Conservation (phyloP, 2,797 vertebrate species). For the Phaenicophaeus curvirostris region DNA sequence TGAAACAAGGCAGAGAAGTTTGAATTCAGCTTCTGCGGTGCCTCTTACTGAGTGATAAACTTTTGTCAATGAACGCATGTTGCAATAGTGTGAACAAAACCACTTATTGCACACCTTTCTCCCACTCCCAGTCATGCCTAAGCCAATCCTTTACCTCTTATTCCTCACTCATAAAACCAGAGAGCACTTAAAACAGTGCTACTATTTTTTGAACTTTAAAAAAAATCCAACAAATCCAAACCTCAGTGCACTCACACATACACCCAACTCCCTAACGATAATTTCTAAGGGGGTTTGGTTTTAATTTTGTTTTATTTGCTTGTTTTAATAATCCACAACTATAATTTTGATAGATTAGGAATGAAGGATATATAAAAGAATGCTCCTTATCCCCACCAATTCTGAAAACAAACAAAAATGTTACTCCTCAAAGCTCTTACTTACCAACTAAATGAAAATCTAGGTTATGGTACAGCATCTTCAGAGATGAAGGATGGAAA, state of each 20-base stretch:
- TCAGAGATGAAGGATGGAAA: not conserved
- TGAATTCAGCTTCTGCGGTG: not conserved
- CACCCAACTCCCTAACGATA: not conserved
- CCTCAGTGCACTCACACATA: too few species aligned
- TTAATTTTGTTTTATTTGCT: not conserved
- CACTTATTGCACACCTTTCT: not conserved
- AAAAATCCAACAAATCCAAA: not conserved
- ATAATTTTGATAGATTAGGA: not conserved
- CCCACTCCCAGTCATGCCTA: too few species aligned
- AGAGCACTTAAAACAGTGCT: not conserved
- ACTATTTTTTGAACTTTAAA: not conserved
- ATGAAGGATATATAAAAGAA: not conserved
- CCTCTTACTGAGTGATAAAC: not conserved
- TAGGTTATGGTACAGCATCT: not conserved
- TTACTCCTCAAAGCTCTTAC: not conserved
- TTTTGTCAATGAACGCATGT: not conserved
- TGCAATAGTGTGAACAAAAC: not conserved
- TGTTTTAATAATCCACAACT: not conserved
- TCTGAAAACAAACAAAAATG: not conserved
- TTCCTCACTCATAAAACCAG: not conserved
- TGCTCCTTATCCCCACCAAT: not conserved
- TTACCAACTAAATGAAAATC: not conserved
- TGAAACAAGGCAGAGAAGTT: not conserved
- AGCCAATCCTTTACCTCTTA: not conserved
- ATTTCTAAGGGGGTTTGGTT: not conserved